These are phyloP conservation scores for Mormyrops attenuatus DNA, from an alignment of 2,797 vertebrate genomes.

Conservation along the genomic window DNA sequence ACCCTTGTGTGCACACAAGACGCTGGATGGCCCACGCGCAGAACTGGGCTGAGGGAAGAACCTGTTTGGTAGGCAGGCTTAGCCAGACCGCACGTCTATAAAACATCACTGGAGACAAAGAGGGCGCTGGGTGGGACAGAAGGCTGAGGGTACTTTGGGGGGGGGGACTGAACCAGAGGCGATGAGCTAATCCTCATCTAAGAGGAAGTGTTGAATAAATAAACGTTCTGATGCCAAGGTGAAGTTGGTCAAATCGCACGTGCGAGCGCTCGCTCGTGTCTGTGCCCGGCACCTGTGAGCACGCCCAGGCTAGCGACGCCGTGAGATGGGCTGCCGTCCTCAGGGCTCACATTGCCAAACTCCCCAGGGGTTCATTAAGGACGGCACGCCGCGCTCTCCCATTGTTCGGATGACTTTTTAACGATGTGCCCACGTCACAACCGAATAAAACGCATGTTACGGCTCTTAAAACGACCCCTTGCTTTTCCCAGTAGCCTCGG, in stretches of 20 bases:
- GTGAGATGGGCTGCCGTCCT: conserved; percentile 35
- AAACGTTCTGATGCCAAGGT: not conserved
- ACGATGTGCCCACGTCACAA: conserved; percentile 61
- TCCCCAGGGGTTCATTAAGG: conserved; percentile 62
- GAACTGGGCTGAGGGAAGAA: not conserved
- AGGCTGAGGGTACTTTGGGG: not conserved
- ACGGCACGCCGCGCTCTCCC: conserved; percentile 57
- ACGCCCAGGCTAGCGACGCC: not conserved
- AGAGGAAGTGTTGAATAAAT: not conserved
- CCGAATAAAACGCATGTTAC: conserved; percentile 32
- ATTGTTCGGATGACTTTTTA: conserved; percentile 57
- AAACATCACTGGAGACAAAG: not conserved
- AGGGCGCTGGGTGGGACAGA: not conserved
- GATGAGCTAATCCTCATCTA: not conserved
- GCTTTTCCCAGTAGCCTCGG: not conserved
- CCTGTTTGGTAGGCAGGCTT: not conserved
- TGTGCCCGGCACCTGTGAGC: not conserved
- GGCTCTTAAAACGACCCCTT: not conserved
- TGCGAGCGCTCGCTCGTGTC: not conserved
- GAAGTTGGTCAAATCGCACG: not conserved
- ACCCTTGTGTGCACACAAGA: not conserved
- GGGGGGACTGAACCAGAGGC: not conserved
- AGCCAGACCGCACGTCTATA: not conserved
- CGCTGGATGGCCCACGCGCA: not conserved
- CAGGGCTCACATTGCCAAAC: conserved; percentile 55